These are phyloP conservation scores for Crax fasciolata DNA, from an alignment of 2,797 vertebrate species.

Conservation along the genomic window DNA sequence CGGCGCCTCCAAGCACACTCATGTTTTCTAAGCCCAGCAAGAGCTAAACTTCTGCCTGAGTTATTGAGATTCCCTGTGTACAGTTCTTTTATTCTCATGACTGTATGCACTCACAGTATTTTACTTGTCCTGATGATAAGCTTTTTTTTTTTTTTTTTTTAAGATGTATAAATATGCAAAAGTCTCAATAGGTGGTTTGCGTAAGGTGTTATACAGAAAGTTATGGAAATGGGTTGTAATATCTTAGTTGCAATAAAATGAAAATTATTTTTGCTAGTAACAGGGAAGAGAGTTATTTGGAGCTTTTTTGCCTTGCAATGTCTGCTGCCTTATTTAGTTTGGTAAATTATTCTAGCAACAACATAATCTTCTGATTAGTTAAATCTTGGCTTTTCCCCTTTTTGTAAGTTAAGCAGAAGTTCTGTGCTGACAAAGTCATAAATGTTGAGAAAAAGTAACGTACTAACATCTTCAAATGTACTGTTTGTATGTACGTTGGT, in stretches of 20 bases:
- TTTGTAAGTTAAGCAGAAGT: not conserved
- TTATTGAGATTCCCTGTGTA: not conserved
- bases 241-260: not conserved
- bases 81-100: not conserved
- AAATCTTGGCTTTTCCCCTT: not conserved
- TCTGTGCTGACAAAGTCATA: not conserved
- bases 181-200: not conserved
- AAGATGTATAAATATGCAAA: not conserved
- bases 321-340: not conserved
- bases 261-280: not conserved
- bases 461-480: not conserved
- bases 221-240: not conserved
- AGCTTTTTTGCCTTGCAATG: not conserved
- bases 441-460: not conserved
- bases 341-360: not conserved
- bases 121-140: not conserved
- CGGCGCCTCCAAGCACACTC: not conserved
- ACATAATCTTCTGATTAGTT: not conserved
- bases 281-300: not conserved
- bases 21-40: not conserved
- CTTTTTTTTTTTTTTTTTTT: not conserved
- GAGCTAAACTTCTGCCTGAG: not conserved
- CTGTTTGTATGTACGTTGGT: not conserved
- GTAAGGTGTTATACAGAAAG: not conserved
- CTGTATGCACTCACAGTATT: fast-evolving